Conservation (phyloP, 2,888 invertebrate species). For the Drosophila siamana region DNA sequence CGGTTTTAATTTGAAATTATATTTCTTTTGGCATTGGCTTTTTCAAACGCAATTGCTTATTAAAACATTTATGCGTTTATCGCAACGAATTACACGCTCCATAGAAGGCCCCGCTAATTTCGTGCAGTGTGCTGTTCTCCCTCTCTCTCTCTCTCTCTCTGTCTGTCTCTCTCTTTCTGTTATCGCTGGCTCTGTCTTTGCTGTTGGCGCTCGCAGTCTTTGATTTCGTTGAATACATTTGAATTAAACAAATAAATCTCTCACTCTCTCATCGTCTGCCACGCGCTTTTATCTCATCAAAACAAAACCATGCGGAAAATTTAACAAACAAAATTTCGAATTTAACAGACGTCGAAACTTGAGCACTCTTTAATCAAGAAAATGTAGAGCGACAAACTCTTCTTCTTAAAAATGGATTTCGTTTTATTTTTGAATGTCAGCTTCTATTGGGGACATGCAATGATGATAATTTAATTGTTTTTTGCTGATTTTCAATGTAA, state of each 20-base stretch:
- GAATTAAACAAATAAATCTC: conserved; percentile 16
- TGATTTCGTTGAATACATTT: conserved; percentile 2
- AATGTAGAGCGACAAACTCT: too few species aligned
- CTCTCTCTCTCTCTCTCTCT: neutral
- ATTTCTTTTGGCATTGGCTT: conserved; percentile 9
- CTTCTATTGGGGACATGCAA: neutral
- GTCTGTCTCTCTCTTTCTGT: neutral
- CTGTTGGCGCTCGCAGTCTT: neutral
- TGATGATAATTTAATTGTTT: neutral
- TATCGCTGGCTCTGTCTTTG: neutral
- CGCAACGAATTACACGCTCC: conserved; percentile 11
- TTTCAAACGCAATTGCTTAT: conserved; percentile 11
- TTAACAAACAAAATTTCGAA: conserved; percentile 11
- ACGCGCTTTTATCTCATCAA: conserved; percentile 12
- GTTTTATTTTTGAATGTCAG: neutral
- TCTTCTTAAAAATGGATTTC: neutral
- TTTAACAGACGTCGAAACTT: conserved; percentile 3
- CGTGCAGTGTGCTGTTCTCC: conserved; percentile 9
- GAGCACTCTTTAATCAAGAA: conserved; percentile 13
- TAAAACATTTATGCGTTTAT: conserved; percentile 12
- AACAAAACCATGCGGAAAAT: conserved; percentile 20
- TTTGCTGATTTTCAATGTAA: neutral
- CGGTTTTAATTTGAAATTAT: conserved; percentile 15
- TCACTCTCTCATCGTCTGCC: neutral
- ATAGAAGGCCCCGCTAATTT: conserved; percentile 18